Base-by-base conservation (phyloP, 2,888 invertebrate species). In the Gandaritis pyraliata region DNA sequence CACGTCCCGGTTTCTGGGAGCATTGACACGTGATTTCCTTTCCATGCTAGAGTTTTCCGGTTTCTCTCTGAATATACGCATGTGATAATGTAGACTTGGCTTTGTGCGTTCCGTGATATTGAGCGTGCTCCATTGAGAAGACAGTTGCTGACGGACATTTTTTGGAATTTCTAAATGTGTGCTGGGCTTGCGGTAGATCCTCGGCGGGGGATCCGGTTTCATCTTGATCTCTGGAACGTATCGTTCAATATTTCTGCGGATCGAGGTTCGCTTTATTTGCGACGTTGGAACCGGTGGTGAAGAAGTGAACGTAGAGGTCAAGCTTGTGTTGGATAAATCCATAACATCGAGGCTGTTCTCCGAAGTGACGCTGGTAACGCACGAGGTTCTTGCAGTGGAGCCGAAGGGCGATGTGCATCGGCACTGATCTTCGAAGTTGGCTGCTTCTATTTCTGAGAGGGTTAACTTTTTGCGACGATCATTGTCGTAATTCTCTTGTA, bases 381-480 rank as follows among this genome's bases (percentile, higher is more conserved):
- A 94, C 2, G 95, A 95, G 30, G 95, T 95, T 64, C 95, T 88
- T 0, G 95, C 95, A 0, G 95, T 95, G 1, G 95, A 95, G 12
- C 94, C 95, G 75, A 95, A 95, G 0, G 95, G 95, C 0, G 95
- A 96, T 0, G 94, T 95, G 77, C 95, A 95, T 63, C 94, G 93
- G 78, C 95, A 96, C 72, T 95, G 95, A 61, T 94, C 93, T 81
- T 95, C 95, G 75, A 94, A 95, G 62, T 94, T 93, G 38, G 93
- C 92, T 4, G 93, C 93, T 73, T 93, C 94, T 51, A 94, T 93
- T 80, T 94, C 94, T 10, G 93, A 93, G 49, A 94, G 75, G 0
- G 93, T 93, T 47, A 93, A 77, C 59, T 89, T 86, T 61, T 88
- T 83, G 43, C 87, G 82, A 58, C 78, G 81, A 15, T 81, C 78